Percentiles rank a stretch among this genome's conserved stretches.
Conservation (phyloP, 2,113 vertebrate species). For the Sapayoa aenigma region DNA sequence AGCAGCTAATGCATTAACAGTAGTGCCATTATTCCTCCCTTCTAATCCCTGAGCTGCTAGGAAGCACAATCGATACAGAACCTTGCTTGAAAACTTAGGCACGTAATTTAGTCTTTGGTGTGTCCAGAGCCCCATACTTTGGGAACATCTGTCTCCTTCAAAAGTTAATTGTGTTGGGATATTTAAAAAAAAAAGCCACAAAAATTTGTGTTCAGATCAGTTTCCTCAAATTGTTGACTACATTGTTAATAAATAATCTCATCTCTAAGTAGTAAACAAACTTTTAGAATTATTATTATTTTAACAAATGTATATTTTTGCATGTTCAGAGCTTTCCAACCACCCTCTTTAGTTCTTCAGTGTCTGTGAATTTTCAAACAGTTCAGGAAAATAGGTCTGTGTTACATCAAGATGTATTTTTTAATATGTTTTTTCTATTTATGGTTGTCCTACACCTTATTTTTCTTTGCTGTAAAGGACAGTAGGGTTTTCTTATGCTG, state of each 20-base stretch:
- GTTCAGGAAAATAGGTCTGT: background rate
- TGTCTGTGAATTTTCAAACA: background rate
- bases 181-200: background rate
- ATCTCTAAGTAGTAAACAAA: background rate
- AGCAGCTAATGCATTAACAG: constrained; percentile 7
- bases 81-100: background rate
- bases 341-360: background rate
- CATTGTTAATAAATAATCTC: background rate
- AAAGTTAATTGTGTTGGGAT: background rate
- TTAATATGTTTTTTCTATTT: background rate
- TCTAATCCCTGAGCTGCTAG: background rate
- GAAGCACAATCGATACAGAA: background rate
- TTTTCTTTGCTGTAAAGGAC: background rate
- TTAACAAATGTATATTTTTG: background rate
- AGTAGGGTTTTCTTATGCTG: background rate
- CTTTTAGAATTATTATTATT: background rate
- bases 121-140: background rate
- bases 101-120: background rate
- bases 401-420: background rate
- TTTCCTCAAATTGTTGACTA: background rate
- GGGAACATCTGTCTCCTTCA: background rate
- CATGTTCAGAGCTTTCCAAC: background rate
- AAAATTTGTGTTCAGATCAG: background rate
- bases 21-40: background rate
- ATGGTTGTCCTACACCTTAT: background rate